A percentile compares a stretch with the other conserved stretches of the same genome.
These are phyloP conservation scores for Leucoma salicis DNA, from an alignment of 2,888 invertebrate genomes.

Conservation along the genomic window DNA sequence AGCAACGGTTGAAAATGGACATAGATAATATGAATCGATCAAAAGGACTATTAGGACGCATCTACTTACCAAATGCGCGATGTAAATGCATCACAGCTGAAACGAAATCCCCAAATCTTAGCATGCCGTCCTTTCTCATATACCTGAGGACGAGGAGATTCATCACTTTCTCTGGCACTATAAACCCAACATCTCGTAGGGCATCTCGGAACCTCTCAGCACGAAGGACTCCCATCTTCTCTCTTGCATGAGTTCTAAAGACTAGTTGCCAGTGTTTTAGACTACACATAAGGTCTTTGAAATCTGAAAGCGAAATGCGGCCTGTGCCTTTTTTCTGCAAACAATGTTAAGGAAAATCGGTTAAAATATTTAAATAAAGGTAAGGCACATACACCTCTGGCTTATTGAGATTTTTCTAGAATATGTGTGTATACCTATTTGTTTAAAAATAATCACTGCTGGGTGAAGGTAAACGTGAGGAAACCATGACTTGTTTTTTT, in stretches of 20 bases:
- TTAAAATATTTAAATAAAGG: no score
- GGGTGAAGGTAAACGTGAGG: no score
- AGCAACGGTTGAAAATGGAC: no score
- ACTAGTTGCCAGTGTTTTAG: slow-evolving; percentile 94
- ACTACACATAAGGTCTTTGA: slow-evolving; percentile 95
- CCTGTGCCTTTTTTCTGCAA: slow-evolving; percentile 88
- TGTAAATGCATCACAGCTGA: slow-evolving; percentile 94
- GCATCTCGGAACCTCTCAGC: slow-evolving; percentile 93
- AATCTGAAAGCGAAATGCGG: slow-evolving; percentile 91
- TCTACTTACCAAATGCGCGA: slow-evolving; percentile 94
- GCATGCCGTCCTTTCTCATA: slow-evolving; percentile 95
- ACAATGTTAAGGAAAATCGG: neutral
- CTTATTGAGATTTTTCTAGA: no score
- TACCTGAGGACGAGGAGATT: slow-evolving; percentile 91
- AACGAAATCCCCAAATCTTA: slow-evolving; percentile 95
- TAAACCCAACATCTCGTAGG: slow-evolving; percentile 92
- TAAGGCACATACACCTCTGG: no score
- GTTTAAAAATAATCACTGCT: no score
- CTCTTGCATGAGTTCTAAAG: slow-evolving; percentile 94
- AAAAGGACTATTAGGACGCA: no score
- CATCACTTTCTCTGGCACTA: slow-evolving; percentile 91
- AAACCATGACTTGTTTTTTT: no score
- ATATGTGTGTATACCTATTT: no score
- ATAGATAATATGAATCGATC: no score
- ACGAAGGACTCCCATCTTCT: slow-evolving; percentile 93